phyloP scores from a whole-genome alignment of 1,140 invertebrate species.

The Latrodectus geometricus region DNA sequence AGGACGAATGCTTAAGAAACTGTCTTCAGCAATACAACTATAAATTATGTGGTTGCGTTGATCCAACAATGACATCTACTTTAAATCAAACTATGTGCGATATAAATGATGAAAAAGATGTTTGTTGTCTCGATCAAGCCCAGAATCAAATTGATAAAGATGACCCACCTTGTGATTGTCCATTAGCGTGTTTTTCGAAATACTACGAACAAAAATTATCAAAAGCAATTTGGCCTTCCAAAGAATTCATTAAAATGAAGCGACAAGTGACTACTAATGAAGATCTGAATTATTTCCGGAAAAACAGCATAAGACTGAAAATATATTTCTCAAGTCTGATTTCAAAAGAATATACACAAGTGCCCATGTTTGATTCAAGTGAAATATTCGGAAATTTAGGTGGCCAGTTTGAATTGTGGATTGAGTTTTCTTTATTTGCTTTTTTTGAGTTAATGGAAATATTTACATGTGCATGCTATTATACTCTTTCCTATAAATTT shows the following conservation, averaged over 20 bases:
- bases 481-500: too few relatives aligned
- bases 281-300: too few relatives aligned
- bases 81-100: not conserved
- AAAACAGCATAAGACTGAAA: not conserved
- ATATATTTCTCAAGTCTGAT: not conserved
- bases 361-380: not conserved
- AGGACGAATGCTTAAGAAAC: not conserved
- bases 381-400: not conserved
- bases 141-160: not conserved
- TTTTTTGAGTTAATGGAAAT: not conserved
- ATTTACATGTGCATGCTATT: not conserved
- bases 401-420: not conserved
- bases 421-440: not conserved
- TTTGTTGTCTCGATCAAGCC: not conserved
- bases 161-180: not conserved
- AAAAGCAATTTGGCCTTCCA: not conserved
- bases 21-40: conserved; percentile 20
- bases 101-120: not conserved
- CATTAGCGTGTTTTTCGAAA: not conserved
- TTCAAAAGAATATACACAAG: not conserved
- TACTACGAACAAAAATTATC: not conserved
- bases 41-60: conserved; percentile 20
- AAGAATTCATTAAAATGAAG: not conserved
- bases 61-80: conserved; percentile 1
- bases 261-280: too few relatives aligned